Evolutionary conservation across 2,113 vertebrate genomes (phyloP).

Genomic region (Aix galericulata): DNA sequence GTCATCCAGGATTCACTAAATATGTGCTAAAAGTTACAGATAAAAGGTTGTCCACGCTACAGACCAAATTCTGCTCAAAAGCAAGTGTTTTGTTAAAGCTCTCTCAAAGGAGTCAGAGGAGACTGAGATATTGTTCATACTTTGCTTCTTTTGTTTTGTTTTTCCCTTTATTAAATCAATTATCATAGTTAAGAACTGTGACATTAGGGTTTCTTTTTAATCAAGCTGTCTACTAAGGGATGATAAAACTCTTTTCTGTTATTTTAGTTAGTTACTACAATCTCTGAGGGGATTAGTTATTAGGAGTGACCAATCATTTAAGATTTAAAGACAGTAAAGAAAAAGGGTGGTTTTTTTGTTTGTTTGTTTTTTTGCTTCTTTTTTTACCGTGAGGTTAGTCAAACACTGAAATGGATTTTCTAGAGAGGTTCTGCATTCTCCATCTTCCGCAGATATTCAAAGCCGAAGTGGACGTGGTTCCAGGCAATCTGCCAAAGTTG

Average conservation of each 20-base stretch:
- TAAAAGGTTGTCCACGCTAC: background rate
- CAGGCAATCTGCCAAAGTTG: background rate
- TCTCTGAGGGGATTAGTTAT: background rate
- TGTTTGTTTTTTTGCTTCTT: too few species aligned
- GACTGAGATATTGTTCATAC: background rate
- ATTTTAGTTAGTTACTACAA: too few species aligned
- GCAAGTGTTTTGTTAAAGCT: background rate
- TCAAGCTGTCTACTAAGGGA: background rate
- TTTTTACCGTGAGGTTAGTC: background rate
- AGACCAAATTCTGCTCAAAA: background rate
- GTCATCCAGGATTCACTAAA: background rate
- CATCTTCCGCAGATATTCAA: background rate
- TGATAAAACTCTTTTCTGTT: background rate
- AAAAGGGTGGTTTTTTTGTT: background rate
- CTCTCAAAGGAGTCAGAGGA: background rate
- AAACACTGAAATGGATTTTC: background rate
- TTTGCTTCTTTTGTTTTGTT: background rate
- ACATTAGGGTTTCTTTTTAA: background rate
- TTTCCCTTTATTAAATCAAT: background rate
- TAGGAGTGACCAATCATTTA: background rate
- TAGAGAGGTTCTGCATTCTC: background rate
- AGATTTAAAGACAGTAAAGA: background rate
- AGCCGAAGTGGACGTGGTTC: fast-evolving
- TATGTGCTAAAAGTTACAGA: background rate
- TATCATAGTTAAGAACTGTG: background rate